Conservation (phyloP, 2,113 vertebrate species). For the Brachyhypopomus occidentalis region DNA sequence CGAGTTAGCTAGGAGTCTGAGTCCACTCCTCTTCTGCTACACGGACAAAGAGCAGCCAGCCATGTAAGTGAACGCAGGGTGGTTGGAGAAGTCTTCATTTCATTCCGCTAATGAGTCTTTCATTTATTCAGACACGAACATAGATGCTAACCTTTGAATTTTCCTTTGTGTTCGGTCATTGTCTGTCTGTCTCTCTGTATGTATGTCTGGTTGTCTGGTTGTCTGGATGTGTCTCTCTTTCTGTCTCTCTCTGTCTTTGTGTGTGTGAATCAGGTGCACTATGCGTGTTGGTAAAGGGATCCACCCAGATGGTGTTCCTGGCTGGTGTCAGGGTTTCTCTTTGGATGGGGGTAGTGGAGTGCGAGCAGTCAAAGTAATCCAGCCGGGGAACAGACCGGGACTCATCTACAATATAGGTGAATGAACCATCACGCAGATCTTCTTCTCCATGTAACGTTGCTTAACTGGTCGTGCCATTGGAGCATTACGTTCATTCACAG, state of each 20-base stretch:
- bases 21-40: slow-evolving; percentile 93
- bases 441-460: background rate
- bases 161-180: background rate
- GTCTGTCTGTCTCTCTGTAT: background rate
- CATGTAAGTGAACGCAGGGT: slow-evolving; percentile 77
- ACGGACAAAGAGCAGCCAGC: slow-evolving; percentile 95
- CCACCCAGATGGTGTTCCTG: slow-evolving; percentile 91
- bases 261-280: slow-evolving; percentile 80
- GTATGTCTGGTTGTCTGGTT: background rate
- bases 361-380: slow-evolving; percentile 93
- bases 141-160: too few relatives aligned
- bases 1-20: slow-evolving; percentile 92
- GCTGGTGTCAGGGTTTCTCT: slow-evolving; percentile 98
- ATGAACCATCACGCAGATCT: slow-evolving; percentile 41
- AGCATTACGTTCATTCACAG: background rate
- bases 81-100: background rate
- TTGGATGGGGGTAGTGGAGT: slow-evolving; percentile 95
- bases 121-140: background rate
- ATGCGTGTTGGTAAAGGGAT: slow-evolving; percentile 96
- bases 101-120: background rate
- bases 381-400: slow-evolving; percentile 90
- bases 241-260: background rate
- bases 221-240: background rate
- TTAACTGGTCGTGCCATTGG: background rate
- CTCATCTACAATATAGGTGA: slow-evolving; percentile 97